Conservation (phyloP, 2,888 invertebrate species). For the Malthinus seriepunctatus region DNA sequence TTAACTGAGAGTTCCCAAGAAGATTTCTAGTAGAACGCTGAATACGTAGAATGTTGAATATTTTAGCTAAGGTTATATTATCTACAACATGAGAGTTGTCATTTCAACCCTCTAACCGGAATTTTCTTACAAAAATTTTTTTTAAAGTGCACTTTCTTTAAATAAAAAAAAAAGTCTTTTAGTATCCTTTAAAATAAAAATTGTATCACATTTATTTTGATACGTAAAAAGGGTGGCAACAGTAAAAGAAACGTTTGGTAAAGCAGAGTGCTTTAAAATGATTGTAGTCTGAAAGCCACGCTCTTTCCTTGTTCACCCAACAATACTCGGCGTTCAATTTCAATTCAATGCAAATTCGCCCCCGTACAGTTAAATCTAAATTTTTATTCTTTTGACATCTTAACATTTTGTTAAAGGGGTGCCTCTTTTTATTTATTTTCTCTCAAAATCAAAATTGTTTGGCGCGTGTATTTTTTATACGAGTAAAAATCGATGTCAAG, state of each 20-base stretch:
- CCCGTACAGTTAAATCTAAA: slow-evolving; percentile 26
- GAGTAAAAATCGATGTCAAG: slow-evolving; percentile 8
- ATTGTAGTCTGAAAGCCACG: slow-evolving; percentile 49
- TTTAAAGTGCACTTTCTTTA: background rate
- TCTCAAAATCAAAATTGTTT: too few relatives aligned
- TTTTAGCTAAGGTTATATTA: too few relatives aligned
- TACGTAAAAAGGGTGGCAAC: slow-evolving; percentile 44
- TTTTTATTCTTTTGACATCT: background rate
- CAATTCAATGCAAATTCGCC: slow-evolving; percentile 49
- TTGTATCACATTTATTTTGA: slow-evolving; percentile 46
- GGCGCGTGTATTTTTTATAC: too few relatives aligned
- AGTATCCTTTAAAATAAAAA: slow-evolving; percentile 22
- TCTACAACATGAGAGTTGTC: too few relatives aligned
- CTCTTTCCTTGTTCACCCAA: slow-evolving; percentile 48
- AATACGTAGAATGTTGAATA: too few relatives aligned
- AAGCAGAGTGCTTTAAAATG: slow-evolving; percentile 47
- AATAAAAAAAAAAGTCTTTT: slow-evolving; percentile 5
- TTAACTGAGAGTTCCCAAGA: too few relatives aligned
- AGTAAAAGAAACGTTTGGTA: slow-evolving; percentile 45
- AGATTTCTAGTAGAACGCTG: too few relatives aligned
- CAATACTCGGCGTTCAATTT: slow-evolving; percentile 45
- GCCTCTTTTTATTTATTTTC: too few relatives aligned
- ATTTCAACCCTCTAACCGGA: too few relatives aligned
- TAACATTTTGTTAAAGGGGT: too few relatives aligned
- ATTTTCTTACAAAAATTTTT: too few relatives aligned